Conservation (phyloP, 2,797 vertebrate species). For the Sciurus carolinensis region DNA sequence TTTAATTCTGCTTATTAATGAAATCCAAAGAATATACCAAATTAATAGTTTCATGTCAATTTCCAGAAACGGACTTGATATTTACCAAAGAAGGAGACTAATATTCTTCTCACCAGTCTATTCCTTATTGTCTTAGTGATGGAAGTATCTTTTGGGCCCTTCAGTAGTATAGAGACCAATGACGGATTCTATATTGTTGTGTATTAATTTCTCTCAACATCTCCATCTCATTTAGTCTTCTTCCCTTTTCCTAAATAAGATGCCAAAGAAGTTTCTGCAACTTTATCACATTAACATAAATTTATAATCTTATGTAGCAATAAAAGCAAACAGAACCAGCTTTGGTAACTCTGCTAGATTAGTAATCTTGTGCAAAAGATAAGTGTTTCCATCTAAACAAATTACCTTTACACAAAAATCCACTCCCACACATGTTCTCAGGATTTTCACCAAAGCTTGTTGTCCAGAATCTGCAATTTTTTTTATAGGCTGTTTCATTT, state of each 20-base stretch:
- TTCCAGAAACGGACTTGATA: neutral
- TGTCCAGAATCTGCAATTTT: neutral
- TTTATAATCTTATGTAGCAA: neutral
- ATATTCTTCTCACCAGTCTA: neutral
- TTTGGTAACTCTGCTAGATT: neutral
- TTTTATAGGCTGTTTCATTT: neutral
- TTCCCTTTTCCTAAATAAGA: constrained; percentile 7
- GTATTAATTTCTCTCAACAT: neutral
- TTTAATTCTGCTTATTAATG: neutral
- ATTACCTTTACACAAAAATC: neutral
- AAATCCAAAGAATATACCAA: neutral
- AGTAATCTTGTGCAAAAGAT: neutral
- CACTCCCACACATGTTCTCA: neutral
- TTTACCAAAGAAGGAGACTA: constrained; percentile 26
- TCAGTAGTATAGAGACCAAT: neutral
- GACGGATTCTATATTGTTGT: neutral
- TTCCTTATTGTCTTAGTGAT: neutral
- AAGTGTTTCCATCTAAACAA: neutral
- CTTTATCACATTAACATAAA: neutral
- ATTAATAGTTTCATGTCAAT: neutral
- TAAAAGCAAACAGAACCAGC: neutral
- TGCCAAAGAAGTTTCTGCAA: neutral
- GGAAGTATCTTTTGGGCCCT: neutral
- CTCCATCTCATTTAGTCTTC: neutral
- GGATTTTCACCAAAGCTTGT: neutral